Evolutionary conservation across 2,888 invertebrate species (phyloP).

Genomic region (Heterodera filipjevi): DNA sequence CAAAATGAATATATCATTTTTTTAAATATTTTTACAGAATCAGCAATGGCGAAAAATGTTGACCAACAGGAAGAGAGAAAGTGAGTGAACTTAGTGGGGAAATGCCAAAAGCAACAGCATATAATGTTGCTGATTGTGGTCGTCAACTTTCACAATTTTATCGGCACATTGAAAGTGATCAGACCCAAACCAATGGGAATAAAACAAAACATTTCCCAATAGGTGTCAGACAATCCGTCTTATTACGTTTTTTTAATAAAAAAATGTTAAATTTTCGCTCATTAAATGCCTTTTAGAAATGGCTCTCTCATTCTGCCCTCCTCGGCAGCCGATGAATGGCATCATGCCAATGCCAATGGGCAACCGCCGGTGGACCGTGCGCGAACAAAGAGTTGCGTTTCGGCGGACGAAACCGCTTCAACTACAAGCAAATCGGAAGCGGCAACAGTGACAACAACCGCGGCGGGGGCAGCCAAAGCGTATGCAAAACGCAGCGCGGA

Average conservation of each 20-base stretch:
- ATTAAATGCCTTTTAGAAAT: neutral
- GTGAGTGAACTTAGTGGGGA: too few relatives aligned
- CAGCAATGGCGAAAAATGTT: neutral
- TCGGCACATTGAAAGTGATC: too few relatives aligned
- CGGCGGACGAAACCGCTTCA: constrained; percentile 7
- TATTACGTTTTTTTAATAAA: too few relatives aligned
- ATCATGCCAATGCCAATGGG: neutral
- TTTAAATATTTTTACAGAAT: neutral
- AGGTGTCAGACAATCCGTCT: too few relatives aligned
- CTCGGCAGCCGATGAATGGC: neutral
- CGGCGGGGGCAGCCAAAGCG: constrained; percentile 14
- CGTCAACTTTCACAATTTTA: too few relatives aligned
- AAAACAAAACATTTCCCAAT: too few relatives aligned
- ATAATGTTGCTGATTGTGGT: too few relatives aligned
- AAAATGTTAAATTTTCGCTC: too few relatives aligned
- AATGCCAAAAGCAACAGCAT: too few relatives aligned
- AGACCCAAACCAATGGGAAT: too few relatives aligned
- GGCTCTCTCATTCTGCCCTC: neutral
- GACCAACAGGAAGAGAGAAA: neutral
- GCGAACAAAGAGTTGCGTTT: constrained; percentile 23
- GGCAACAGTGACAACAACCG: constrained; percentile 20
- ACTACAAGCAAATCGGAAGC: constrained; percentile 12
- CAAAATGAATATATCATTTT: neutral
- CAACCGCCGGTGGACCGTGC: neutral
- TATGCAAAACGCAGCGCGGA: constrained; percentile 56